phyloP scores from a whole-genome alignment of 2,113 vertebrate species.

The Gavia stellata region DNA sequence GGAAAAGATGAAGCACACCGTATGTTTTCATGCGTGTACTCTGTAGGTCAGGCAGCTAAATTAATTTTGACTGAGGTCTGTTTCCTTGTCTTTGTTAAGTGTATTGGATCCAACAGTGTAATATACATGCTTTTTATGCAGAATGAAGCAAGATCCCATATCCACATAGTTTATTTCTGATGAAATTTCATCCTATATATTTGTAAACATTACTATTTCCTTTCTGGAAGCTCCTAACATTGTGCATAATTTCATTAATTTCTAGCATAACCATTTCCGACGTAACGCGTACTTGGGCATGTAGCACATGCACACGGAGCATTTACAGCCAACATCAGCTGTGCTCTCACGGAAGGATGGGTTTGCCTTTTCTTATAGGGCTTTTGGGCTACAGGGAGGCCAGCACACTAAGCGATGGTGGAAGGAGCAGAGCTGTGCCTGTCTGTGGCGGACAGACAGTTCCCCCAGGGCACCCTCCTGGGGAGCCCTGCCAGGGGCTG shows the following conservation, averaged over 20 bases:
- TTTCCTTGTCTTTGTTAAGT: neutral
- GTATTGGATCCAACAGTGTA: neutral
- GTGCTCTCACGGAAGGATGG: neutral
- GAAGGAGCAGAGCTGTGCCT: neutral
- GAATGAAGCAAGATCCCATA: neutral
- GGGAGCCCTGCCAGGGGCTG: neutral
- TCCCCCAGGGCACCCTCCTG: neutral
- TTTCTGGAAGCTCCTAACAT: neutral
- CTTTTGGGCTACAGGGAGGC: neutral
- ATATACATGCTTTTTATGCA: neutral
- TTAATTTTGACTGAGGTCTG: neutral
- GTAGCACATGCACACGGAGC: accelerated
- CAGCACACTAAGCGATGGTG: neutral
- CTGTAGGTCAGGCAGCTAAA: neutral
- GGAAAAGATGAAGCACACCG: neutral
- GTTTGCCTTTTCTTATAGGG: neutral
- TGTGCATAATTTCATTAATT: neutral
- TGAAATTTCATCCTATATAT: neutral
- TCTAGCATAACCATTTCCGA: neutral
- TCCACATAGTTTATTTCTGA: neutral
- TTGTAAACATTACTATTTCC: conserved; percentile 2
- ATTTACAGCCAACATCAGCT: neutral
- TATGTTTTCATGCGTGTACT: neutral
- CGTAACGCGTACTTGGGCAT: accelerated
- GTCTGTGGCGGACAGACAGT: neutral